phyloP scores from a whole-genome alignment of 1,140 invertebrate species.

The Dendrolimus kikuchii region DNA sequence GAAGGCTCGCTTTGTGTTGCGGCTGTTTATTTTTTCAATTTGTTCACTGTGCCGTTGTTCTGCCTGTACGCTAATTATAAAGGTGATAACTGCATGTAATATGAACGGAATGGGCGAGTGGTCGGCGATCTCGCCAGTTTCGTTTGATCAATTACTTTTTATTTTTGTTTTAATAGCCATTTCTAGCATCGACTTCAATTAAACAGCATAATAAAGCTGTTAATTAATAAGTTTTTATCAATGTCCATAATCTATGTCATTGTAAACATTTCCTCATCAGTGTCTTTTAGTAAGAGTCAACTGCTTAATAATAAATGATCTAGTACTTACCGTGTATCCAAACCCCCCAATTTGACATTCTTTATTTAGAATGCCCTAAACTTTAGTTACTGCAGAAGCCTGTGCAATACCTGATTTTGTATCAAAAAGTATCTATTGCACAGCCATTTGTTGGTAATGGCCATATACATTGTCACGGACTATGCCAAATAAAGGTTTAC shows the following conservation, averaged over 20 bases:
- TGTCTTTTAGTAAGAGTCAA: no score
- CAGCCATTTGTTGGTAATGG: no score
- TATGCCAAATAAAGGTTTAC: no score
- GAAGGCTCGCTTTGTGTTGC: constrained; percentile 53
- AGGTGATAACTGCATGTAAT: constrained; percentile 30
- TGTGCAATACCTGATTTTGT: neutral
- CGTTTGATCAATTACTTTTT: constrained; percentile 29
- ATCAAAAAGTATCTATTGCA: neutral
- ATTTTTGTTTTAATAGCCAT: constrained; percentile 9
- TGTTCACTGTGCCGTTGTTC: constrained; percentile 27
- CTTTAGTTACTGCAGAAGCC: no score
- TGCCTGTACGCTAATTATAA: constrained; percentile 40
- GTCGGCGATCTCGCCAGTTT: constrained; percentile 11
- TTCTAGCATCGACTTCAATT: neutral
- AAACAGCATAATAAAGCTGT: neutral
- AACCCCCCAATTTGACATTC: no score
- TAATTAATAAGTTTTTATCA: no score
- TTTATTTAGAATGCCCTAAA: no score
- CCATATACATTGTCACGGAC: no score
- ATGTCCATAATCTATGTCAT: no score
- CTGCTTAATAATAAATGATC: no score
- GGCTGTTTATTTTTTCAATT: constrained; percentile 57
- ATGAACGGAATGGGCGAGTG: constrained; percentile 16
- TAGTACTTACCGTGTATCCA: no score
- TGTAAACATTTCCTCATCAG: no score